These are phyloP conservation scores for Sussaba pulchella DNA, from an alignment of 2,888 invertebrate species.

Conservation along the genomic window DNA sequence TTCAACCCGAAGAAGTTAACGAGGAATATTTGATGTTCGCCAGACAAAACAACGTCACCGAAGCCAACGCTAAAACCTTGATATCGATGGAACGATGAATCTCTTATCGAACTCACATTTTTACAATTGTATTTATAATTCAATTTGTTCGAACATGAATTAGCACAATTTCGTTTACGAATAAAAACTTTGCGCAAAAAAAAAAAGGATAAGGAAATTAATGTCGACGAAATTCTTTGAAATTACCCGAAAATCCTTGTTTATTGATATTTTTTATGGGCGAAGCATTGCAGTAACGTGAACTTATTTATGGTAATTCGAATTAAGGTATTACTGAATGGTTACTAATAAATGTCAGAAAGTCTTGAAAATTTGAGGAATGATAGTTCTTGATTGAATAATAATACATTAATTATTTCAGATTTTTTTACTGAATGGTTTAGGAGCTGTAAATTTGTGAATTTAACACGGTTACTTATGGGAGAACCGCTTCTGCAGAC, in stretches of 20 bases:
- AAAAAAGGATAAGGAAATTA: background rate
- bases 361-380: too few relatives aligned
- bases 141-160: slow-evolving; percentile 51
- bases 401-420: too few relatives aligned
- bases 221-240: background rate
- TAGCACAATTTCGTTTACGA: slow-evolving; percentile 76
- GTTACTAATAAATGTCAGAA: too few relatives aligned
- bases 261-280: background rate
- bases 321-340: too few relatives aligned
- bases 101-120: slow-evolving; percentile 49
- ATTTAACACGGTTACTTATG: too few relatives aligned
- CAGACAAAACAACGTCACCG: slow-evolving; percentile 80
- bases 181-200: slow-evolving; percentile 39
- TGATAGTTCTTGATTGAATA: too few relatives aligned
- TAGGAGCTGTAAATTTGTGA: too few relatives aligned
- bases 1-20: slow-evolving; percentile 78
- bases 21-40: slow-evolving; percentile 81
- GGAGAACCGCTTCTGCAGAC: too few relatives aligned
- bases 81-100: slow-evolving; percentile 75
- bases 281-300: background rate
- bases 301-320: too few relatives aligned
- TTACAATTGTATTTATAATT: slow-evolving; percentile 48
- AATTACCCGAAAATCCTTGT: background rate
- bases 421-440: too few relatives aligned
- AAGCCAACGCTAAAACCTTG: slow-evolving; percentile 75